Conservation (phyloP, 2,888 invertebrate genomes). For the Epirrhoe tristata region DNA sequence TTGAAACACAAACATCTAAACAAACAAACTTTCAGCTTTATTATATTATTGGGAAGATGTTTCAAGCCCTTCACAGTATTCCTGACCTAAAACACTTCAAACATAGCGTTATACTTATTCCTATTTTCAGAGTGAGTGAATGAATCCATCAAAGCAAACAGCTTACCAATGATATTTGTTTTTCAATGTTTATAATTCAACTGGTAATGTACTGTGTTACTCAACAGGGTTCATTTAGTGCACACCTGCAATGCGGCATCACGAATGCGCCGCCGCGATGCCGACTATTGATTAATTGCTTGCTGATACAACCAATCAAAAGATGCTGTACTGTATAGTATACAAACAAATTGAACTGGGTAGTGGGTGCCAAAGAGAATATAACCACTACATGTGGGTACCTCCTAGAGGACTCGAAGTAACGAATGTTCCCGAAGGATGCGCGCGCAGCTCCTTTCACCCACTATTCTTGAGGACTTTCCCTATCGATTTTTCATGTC, state of each 20-base stretch:
- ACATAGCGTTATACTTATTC: background rate
- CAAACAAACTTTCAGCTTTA: too few relatives aligned
- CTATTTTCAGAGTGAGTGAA: background rate
- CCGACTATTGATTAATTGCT: slow-evolving; percentile 17
- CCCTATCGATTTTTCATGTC: background rate
- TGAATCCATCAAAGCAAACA: background rate
- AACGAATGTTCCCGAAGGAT: background rate
- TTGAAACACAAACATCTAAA: too few relatives aligned
- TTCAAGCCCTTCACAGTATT: background rate
- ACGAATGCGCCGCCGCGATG: slow-evolving; percentile 23
- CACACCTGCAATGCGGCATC: slow-evolving; percentile 21
- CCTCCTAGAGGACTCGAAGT: background rate
- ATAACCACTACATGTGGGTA: too few relatives aligned
- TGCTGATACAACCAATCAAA: slow-evolving; percentile 6
- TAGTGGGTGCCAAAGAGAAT: too few relatives aligned
- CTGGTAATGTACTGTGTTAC: background rate
- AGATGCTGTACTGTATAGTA: slow-evolving; percentile 3
- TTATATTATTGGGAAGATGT: too few relatives aligned
- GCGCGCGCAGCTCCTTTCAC: background rate
- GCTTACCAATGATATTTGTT: slow-evolving; percentile 3
- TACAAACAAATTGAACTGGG: background rate
- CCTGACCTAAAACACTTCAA: background rate
- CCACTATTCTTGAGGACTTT: background rate
- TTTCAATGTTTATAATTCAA: background rate
- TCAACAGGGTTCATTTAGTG: background rate